Evolutionary conservation across 2,888 invertebrate species (phyloP), one percentile per base, ranked within the genome.

Genomic region (Amphimallon solstitiale): DNA sequence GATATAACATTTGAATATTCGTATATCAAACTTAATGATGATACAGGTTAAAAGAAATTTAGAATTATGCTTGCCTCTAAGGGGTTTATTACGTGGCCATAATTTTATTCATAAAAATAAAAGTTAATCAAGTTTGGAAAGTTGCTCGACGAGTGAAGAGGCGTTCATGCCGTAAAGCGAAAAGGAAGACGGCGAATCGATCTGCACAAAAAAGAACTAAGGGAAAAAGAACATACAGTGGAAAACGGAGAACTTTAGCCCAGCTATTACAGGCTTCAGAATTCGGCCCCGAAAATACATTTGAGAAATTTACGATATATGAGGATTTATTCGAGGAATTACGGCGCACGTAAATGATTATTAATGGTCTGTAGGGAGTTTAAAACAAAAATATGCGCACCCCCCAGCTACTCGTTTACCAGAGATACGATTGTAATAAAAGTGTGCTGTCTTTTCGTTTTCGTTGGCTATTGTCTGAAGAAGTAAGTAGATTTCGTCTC

Each of bases 241-340:
- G 14, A n/a, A 15, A 14, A 45, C 10, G 21, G 29, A 14, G 12
- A 40, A 40, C 23, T 12, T 49, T 43, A 46, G 43, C 48, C 23
- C 48, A 4, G 23, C 48, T 49, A 51, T 51, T 51, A 51, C 51
- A 35, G 35, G 29, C 23, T 23, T 29, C 17, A 17, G 12, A 29
- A 29, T 29, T 29, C 63, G 52, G 19, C 46, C 46, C 63, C 59
- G 67, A 70, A n/a, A 69, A 70, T 72, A 71, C 71, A 69, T 73
- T 73, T 72, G 71, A 70, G 71, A 72, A 71, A 74, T 72, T 73
- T 71, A 73, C 73, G 71, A 73, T 73, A 70, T 70, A 73, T 72
- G 70, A 71, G 70, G 71, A 73, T 73, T 74, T 74, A 74, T 74
- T 68, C 69, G 49, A 46, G 69, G 70, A 71, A 70, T 72, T 72